Conservation (phyloP, 2,113 vertebrate species). For the Sander lucioperca region DNA sequence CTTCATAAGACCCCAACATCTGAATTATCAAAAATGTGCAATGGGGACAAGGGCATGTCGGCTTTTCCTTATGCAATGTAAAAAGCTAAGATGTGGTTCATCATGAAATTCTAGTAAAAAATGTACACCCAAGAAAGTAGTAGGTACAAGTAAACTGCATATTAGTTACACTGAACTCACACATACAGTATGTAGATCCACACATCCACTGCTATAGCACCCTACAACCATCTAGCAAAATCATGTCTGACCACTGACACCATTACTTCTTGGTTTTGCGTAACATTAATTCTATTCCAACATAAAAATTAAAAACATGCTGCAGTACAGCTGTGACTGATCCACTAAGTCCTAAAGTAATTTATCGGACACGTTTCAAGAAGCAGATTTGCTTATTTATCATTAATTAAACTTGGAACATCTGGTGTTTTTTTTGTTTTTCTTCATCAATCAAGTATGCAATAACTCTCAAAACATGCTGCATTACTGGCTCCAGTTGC, state of each 20-base stretch:
- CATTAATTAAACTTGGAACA: background rate
- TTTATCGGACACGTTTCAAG: too few species aligned
- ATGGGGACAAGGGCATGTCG: background rate
- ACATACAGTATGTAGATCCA: background rate
- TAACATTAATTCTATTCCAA: background rate
- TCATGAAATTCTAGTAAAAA: background rate
- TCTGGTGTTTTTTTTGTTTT: too few species aligned
- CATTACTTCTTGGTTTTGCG: background rate
- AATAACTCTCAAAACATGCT: too few species aligned
- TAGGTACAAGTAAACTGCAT: background rate
- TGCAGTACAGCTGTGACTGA: background rate
- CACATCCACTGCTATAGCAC: background rate
- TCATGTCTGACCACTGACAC: background rate
- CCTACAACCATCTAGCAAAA: too few species aligned
- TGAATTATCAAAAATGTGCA: background rate
- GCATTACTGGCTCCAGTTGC: too few species aligned
- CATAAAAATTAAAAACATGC: background rate
- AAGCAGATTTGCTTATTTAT: background rate
- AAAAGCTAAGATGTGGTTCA: background rate
- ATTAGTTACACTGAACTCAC: background rate
- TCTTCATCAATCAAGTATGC: too few species aligned
- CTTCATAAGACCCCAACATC: background rate
- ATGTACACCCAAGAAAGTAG: background rate
- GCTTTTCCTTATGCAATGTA: background rate
- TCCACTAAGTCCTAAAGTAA: background rate